Conservation (phyloP, 1,140 invertebrate species). For the Papilio helenus region DNA sequence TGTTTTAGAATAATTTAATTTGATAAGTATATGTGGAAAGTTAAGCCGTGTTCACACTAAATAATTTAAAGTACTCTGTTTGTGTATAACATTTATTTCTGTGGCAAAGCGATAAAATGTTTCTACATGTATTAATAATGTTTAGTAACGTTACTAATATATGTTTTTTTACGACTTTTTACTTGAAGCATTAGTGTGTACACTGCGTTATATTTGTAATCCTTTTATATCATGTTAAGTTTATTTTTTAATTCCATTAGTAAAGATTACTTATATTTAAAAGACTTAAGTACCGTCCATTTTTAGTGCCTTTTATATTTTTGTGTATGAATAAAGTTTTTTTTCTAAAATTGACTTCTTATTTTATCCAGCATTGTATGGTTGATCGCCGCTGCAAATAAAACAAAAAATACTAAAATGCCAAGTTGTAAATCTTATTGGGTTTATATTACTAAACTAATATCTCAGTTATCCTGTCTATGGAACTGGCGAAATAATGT, state of each 20-base stretch:
- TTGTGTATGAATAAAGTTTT: constrained; percentile 51
- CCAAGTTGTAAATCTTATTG: background rate
- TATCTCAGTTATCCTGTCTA: too few species aligned
- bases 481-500: too few species aligned
- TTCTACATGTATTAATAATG: background rate
- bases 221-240: constrained; percentile 16
- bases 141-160: background rate
- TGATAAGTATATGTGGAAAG: background rate
- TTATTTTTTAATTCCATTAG: constrained; percentile 10
- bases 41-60: constrained; percentile 3
- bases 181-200: background rate
- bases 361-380: constrained; percentile 45
- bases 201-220: background rate
- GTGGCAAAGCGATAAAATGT: background rate
- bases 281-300: constrained; percentile 53
- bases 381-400: constrained; percentile 51
- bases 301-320: constrained; percentile 55
- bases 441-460: background rate
- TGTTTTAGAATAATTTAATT: background rate
- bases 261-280: constrained; percentile 11
- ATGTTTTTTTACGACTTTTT: background rate
- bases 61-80: background rate
- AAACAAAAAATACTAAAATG: background rate
- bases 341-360: constrained; percentile 36
- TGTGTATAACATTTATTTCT: background rate